phyloP scores from a whole-genome alignment of 2,113 vertebrate species.

The Spilogale gracilis region DNA sequence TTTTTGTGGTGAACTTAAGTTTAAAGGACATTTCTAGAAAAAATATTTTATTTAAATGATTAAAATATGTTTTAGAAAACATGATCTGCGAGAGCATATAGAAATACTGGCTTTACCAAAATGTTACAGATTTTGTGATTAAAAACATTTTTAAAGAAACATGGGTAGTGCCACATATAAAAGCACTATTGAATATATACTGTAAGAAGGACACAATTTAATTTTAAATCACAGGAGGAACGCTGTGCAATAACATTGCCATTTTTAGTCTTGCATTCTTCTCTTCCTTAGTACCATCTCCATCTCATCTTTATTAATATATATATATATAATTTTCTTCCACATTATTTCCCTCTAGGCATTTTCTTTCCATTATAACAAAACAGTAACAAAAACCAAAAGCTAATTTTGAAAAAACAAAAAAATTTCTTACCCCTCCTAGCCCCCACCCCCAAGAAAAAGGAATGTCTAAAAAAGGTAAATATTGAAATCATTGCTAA shows the following conservation, averaged over 20 bases:
- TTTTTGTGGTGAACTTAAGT: neutral
- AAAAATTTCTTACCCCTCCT: neutral
- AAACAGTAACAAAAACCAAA: neutral
- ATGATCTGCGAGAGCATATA: neutral
- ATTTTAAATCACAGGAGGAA: neutral
- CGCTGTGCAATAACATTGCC: neutral
- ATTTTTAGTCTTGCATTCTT: neutral
- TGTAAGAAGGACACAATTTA: neutral
- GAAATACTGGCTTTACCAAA: neutral
- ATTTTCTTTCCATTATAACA: slow-evolving; percentile 16
- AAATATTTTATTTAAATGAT: neutral
- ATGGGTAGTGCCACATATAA: slow-evolving; percentile 2
- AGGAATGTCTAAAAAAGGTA: neutral
- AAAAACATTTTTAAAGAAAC: neutral
- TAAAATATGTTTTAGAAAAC: neutral
- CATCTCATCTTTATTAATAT: neutral
- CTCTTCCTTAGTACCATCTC: neutral
- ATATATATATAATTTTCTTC: neutral
- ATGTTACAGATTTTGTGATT: neutral
- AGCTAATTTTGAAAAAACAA: slow-evolving; percentile 39
- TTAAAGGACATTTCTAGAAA: neutral
- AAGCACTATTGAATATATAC: neutral
- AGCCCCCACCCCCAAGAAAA: neutral
- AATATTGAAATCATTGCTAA: neutral
- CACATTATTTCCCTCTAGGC: neutral